Evolutionary conservation across 37 sponge, comb jelly and placozoan species (phyloP).

Genomic region (Amphimedon queenslandica): DNA sequence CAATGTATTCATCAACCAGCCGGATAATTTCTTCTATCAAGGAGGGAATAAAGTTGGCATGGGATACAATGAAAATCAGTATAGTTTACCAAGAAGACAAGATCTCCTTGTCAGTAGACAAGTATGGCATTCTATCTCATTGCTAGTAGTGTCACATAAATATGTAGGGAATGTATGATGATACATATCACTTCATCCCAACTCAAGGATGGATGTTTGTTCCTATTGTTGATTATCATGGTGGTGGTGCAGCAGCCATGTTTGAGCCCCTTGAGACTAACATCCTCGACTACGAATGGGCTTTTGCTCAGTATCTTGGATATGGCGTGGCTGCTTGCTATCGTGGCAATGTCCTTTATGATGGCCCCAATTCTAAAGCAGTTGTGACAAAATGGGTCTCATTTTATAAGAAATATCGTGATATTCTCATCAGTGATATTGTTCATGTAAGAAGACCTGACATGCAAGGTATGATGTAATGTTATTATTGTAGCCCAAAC

Average conservation of each 20-base stretch:
- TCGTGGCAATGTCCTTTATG: constrained; percentile 40
- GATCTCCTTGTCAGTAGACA: constrained; percentile 56
- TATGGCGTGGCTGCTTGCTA: constrained; percentile 67
- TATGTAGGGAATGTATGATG: constrained; percentile 47
- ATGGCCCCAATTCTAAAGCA: constrained; percentile 6
- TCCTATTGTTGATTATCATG: constrained; percentile 50
- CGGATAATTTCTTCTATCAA: constrained; percentile 54
- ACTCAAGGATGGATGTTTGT: constrained; percentile 73
- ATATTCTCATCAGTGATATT: constrained; percentile 64
- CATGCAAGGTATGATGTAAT: constrained; percentile 42
- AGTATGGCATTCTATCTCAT: not conserved
- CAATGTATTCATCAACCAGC: constrained; percentile 57
- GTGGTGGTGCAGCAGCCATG: constrained; percentile 44
- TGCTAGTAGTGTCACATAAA: not conserved
- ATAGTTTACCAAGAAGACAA: constrained; percentile 53
- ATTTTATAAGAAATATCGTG: constrained; percentile 58
- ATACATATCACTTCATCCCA: constrained; percentile 65
- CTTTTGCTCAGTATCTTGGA: constrained; percentile 55
- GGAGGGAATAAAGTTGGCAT: constrained; percentile 51
- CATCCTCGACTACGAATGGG: constrained; percentile 59
- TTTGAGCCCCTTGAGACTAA: constrained; percentile 49
- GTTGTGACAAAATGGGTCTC: constrained; percentile 55
- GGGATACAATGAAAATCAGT: constrained; percentile 61
- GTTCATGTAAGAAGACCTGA: constrained; percentile 66
- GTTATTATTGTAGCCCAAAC: not conserved